Percentiles rank a stretch among this genome's conserved stretches.
Conservation (phyloP, 2,113 vertebrate species). For the Sceloporus tristichus region DNA sequence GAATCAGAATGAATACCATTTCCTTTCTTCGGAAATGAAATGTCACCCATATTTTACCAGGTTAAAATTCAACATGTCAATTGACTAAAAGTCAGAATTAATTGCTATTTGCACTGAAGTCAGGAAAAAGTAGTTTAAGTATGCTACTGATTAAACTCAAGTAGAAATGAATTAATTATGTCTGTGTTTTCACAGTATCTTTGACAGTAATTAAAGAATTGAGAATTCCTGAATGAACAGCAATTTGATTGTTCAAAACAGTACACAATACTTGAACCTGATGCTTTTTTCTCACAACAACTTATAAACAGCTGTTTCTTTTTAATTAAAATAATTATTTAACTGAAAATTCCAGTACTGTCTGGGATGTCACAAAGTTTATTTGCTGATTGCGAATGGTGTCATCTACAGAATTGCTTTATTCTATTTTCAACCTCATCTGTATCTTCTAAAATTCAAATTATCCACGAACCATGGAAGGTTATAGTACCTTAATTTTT, state of each 20-base stretch:
- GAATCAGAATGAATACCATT: conserved; percentile 16
- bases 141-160: not conserved
- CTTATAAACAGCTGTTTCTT: not conserved
- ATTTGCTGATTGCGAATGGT: not conserved
- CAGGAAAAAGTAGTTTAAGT: conserved; percentile 3
- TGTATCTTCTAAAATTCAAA: not conserved
- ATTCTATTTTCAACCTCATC: not conserved
- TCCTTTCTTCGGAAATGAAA: conserved; percentile 30
- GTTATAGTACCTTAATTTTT: not conserved
- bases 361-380: not conserved
- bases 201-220: conserved; percentile 16
- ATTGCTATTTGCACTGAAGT: not conserved
- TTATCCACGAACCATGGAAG: not conserved
- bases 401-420: not conserved
- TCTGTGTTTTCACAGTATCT: conserved; percentile 4
- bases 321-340: conserved; percentile 1
- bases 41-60: not conserved
- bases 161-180: conserved; percentile 18
- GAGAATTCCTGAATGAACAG: not conserved
- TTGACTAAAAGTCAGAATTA: conserved; percentile 14
- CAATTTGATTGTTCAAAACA: not conserved
- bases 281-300: not conserved
- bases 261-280: not conserved
- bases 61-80: not conserved
- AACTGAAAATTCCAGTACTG: not conserved